Evolutionary conservation across 1,140 invertebrate genomes (phyloP).

Genomic region (Carposina sasakii): DNA sequence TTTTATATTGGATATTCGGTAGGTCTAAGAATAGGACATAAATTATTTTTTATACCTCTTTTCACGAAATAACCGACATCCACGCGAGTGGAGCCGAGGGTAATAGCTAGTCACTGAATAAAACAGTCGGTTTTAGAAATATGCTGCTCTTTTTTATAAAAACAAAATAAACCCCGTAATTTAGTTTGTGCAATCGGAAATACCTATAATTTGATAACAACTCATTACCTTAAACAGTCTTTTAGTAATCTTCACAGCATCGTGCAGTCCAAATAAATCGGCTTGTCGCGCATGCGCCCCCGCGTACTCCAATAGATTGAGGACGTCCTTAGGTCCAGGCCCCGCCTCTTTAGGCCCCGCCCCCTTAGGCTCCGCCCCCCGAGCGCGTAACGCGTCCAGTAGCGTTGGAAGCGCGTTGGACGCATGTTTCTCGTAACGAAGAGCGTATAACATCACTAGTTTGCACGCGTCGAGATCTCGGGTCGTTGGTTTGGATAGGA

Average conservation of each 20-base stretch:
- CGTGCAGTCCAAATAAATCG: conserved; percentile 89
- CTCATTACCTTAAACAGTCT: conserved; percentile 86
- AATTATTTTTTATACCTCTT: too few relatives aligned
- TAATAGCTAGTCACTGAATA: too few relatives aligned
- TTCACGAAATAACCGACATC: too few relatives aligned
- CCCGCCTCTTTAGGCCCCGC: too few relatives aligned
- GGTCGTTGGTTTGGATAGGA: conserved; percentile 82
- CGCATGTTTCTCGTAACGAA: conserved; percentile 92
- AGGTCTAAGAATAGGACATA: conserved; percentile 13
- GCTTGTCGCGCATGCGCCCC: conserved; percentile 83
- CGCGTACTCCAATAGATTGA: conserved; percentile 86
- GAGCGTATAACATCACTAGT: conserved; percentile 93
- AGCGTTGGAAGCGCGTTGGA: conserved; percentile 88
- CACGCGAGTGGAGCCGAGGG: too few relatives aligned
- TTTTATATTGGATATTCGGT: too few relatives aligned
- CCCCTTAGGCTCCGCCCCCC: too few relatives aligned
- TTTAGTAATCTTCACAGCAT: conserved; percentile 92
- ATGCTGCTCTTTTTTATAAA: too few relatives aligned
- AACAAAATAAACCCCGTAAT: too few relatives aligned
- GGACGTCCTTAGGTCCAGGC: conserved; percentile 74
- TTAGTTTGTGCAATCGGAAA: too few relatives aligned
- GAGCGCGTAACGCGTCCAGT: conserved; percentile 81
- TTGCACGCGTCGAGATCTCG: conserved; percentile 87
- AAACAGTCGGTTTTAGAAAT: too few relatives aligned
- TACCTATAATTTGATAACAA: too few relatives aligned